Evolutionary conservation across 2,888 invertebrate species (phyloP), one percentile per base, ranked within the genome.

Genomic region (Scrobipalpa atriplicella): DNA sequence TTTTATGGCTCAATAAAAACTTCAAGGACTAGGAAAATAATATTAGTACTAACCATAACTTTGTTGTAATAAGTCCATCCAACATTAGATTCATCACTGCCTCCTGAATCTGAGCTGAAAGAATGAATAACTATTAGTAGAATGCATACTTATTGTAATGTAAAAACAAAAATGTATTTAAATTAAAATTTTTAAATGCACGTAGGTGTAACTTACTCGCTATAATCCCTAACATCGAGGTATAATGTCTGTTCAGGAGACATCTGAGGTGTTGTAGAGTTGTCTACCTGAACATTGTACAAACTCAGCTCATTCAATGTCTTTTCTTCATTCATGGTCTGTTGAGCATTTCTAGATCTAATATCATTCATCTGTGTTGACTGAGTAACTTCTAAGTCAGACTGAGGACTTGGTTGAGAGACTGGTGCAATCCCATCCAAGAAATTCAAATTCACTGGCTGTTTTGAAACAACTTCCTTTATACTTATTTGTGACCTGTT

Each of bases 61-160:
- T 95, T 95, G 76, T 95, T 94, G 76, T 95, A 96, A 80, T 96
- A 94, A 3, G 95, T 95, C 94, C 95, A 95, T 70, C 95, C 95
- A 73, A 95, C 92, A 81, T 94, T 94, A 36, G 94, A 93, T 60
- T 93, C 93, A 75, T 87, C 86, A 72, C 94, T 93, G 64, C 93
- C 93, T 16, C n/a, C 29, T 66, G 89, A 85, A 66, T 94, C 94
- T 61, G 92, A 93, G 67, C 93, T 92, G 78, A 66, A 87, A 86
- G 76, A 69, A 66, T 29, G 9, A 29, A 21, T 21, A n/a, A 13
- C 8, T 1, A 52, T 52, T 7, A 47, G 8, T 0, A 52, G 13
- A 47, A 1, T 8, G 47, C 47, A 47, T 47, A 13, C n/a, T n/a
- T 6, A 47, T 47, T 7, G 47, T 8, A 38, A 8, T 39, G 8